phyloP scores from a whole-genome alignment of 1,140 invertebrate genomes.

The Himalopsyche phryganea region DNA sequence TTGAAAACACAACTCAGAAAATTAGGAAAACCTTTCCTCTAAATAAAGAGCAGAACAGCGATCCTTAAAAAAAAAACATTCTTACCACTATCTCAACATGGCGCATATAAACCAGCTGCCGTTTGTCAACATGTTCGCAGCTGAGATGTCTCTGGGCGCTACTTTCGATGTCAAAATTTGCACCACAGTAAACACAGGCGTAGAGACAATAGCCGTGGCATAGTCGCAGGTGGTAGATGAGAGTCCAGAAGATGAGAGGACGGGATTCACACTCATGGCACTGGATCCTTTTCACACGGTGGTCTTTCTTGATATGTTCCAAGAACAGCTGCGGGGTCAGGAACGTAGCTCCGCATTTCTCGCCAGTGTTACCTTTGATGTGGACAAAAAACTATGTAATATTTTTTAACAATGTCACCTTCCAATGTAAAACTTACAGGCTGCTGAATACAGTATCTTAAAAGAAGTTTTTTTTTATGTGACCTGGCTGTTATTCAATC shows the following conservation, averaged over 20 bases:
- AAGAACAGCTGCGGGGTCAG: neutral
- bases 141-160: conserved; percentile 58
- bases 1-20: too few relatives aligned
- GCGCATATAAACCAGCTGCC: conserved; percentile 44
- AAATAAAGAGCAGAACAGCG: too few relatives aligned
- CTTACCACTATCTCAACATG: neutral
- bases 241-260: neutral
- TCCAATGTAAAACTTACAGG: neutral
- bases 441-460: neutral
- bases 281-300: neutral
- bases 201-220: conserved; percentile 41
- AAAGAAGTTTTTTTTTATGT: too few relatives aligned
- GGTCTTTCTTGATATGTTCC: neutral
- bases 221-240: conserved; percentile 36
- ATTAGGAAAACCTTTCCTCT: too few relatives aligned
- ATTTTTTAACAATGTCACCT: neutral
- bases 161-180: conserved; percentile 44
- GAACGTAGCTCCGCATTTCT: neutral
- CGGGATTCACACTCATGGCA: neutral
- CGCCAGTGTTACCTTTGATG: too few relatives aligned
- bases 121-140: conserved; percentile 55
- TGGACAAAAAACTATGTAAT: neutral
- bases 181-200: conserved; percentile 46
- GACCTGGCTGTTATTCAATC: too few relatives aligned
- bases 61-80: neutral